Percentiles rank a stretch among this genome's conserved stretches.
Evolutionary conservation across 2,113 vertebrate species (phyloP).

Genomic region (Periophthalmodon schlosseri): DNA sequence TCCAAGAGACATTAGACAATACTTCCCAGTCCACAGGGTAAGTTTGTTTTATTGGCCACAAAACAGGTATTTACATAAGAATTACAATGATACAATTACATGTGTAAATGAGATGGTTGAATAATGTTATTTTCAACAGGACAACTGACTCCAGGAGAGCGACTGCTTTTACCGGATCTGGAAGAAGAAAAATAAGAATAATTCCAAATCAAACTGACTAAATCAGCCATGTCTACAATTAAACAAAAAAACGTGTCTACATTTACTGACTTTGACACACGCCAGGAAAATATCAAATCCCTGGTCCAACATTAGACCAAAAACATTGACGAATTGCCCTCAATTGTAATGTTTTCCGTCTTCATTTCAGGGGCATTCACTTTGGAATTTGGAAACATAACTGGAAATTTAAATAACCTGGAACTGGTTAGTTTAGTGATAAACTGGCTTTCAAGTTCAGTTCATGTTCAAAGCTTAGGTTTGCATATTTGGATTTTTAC

Average conservation of each 20-base stretch:
- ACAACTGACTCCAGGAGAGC: neutral
- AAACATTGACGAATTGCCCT: neutral
- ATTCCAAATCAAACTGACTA: neutral
- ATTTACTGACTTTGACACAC: neutral
- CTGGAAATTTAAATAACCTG: neutral
- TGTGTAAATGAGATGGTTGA: neutral
- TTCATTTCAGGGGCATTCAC: neutral
- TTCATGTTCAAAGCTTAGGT: neutral
- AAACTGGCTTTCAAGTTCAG: neutral
- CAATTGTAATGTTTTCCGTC: neutral
- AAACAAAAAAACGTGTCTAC: neutral
- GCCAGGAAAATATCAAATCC: neutral
- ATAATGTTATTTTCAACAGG: neutral
- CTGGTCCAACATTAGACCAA: neutral
- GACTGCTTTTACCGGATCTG: conserved; percentile 73
- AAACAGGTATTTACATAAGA: conserved; percentile 29
- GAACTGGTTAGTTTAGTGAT: neutral
- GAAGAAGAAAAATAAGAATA: conserved; percentile 33
- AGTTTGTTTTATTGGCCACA: conserved; percentile 29
- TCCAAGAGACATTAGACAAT: neutral
- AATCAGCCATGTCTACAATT: neutral
- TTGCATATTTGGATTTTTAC: neutral
- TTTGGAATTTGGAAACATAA: neutral
- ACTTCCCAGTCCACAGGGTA: neutral
- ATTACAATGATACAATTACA: neutral